Conservation (phyloP, 2,888 invertebrate species). For the Drosophila merina region DNA sequence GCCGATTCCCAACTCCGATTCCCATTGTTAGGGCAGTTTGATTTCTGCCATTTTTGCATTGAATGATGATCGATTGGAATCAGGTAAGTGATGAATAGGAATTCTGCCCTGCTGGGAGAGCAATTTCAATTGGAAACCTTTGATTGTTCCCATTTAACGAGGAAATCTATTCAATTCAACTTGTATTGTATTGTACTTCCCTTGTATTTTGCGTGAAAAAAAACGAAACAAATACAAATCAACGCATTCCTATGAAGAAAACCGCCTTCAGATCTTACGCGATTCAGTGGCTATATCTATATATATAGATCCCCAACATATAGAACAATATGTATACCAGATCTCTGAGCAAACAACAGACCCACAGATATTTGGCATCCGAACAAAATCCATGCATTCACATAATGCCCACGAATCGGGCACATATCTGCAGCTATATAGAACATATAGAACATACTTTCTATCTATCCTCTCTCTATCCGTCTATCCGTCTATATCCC, state of each 20-base stretch:
- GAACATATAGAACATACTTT: conserved; percentile 9
- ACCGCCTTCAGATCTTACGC: conserved; percentile 9
- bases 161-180: conserved; percentile 2
- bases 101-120: no score
- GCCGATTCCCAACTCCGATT: background rate
- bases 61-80: background rate
- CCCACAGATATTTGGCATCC: conserved; percentile 27
- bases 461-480: background rate
- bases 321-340: background rate
- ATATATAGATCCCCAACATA: background rate
- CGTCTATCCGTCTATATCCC: conserved; percentile 1
- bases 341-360: conserved; percentile 15
- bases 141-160: no score
- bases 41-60: background rate
- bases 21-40: background rate
- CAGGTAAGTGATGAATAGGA: background rate
- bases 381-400: conserved; percentile 40
- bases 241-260: conserved; percentile 27
- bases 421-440: conserved; percentile 41
- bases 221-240: conserved; percentile 11
- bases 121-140: no score
- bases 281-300: background rate
- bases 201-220: background rate
- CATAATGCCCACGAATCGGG: conserved; percentile 32
- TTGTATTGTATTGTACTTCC: background rate